Conservation (phyloP, 2,113 vertebrate genomes). For the Mustelus asterias region DNA sequence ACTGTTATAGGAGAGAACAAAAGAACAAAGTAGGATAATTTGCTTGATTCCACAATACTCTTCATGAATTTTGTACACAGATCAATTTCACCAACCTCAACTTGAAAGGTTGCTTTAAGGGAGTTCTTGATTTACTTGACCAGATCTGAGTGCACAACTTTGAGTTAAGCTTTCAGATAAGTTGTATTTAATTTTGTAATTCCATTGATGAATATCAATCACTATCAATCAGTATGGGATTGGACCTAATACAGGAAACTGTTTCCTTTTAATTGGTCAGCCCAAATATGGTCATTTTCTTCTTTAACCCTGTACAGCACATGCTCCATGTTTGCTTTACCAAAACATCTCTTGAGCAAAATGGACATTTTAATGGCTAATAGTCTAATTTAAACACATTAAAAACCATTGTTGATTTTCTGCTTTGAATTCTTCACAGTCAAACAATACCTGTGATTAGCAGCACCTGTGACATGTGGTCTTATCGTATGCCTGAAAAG, state of each 20-base stretch:
- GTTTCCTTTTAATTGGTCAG: not conserved
- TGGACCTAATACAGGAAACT: not conserved
- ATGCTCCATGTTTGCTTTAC: not conserved
- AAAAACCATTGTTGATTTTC: not conserved
- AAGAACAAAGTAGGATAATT: not conserved
- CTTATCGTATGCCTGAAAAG: not conserved
- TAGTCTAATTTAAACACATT: not conserved
- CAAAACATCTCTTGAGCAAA: not conserved
- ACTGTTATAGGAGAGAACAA: slow-evolving; percentile 47
- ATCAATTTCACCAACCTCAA: not conserved
- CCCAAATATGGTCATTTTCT: not conserved
- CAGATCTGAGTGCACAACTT: too few species aligned
- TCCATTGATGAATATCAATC: not conserved
- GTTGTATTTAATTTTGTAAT: not conserved
- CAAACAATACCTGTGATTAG: not conserved
- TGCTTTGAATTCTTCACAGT: not conserved
- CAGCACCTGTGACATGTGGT: not conserved
- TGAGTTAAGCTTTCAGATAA: not conserved
- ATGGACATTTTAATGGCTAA: not conserved
- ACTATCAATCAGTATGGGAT: not conserved
- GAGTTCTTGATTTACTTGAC: not conserved
- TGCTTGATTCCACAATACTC: not conserved
- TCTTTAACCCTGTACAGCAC: not conserved
- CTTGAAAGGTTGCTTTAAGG: not conserved
- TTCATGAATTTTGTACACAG: not conserved